A percentile compares a stretch with the other conserved stretches of the same genome.
These are phyloP conservation scores for Vannuccia rotundouncinata DNA, from an alignment of 2,888 invertebrate genomes.

Conservation along the genomic window DNA sequence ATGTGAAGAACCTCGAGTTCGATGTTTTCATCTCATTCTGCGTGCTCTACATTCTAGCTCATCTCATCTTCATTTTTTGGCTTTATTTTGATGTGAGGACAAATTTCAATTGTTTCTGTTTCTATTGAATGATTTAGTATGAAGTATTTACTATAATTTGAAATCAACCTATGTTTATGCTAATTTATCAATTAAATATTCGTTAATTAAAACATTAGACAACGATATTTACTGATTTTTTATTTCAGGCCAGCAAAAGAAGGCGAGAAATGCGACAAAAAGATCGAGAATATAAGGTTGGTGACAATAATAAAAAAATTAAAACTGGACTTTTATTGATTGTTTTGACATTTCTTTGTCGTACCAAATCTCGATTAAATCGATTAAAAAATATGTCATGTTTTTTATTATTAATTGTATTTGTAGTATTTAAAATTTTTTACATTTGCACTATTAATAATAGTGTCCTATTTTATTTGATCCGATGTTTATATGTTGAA, in stretches of 20 bases:
- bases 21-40: conserved; percentile 40
- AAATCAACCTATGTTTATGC: no score
- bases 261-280: conserved; percentile 40
- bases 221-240: not conserved
- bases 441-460: no score
- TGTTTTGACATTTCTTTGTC: no score
- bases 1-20: conserved; percentile 32
- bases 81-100: conserved; percentile 41
- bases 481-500: no score
- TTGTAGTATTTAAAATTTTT: no score
- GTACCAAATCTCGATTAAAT: no score
- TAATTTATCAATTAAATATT: not conserved
- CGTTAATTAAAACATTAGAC: not conserved
- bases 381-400: no score
- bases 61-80: conserved; percentile 42
- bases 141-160: no score
- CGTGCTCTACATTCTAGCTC: conserved; percentile 40
- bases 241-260: conserved; percentile 40
- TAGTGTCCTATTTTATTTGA: no score
- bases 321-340: no score
- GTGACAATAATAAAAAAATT: no score
- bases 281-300: conserved; percentile 40
- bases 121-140: not conserved
- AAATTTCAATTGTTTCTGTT: not conserved
- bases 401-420: no score